These are phyloP conservation scores for Drusus annulatus DNA, from an alignment of 1,140 invertebrate species.

Conservation along the genomic window DNA sequence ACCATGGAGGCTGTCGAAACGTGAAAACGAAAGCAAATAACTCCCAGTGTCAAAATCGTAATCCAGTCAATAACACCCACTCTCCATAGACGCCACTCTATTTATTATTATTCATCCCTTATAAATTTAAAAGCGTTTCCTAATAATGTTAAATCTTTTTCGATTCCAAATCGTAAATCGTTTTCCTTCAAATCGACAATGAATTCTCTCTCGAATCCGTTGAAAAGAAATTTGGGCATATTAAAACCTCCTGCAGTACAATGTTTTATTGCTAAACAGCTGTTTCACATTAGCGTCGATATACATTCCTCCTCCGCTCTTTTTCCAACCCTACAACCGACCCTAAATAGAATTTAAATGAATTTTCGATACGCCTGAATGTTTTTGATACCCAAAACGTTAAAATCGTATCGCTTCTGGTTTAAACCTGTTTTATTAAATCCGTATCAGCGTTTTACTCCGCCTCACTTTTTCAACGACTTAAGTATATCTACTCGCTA, in stretches of 20 bases:
- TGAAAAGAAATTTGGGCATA: slow-evolving; percentile 29
- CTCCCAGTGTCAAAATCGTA: too few relatives aligned
- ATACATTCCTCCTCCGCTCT: slow-evolving; percentile 47
- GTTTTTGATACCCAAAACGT: slow-evolving; percentile 37
- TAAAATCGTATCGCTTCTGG: slow-evolving; percentile 29
- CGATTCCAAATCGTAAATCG: slow-evolving; percentile 7
- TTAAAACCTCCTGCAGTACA: slow-evolving; percentile 35
- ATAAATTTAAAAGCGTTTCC: too few relatives aligned
- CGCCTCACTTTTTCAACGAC: slow-evolving; percentile 21
- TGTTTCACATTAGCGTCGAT: slow-evolving; percentile 48
- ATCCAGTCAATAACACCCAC: too few relatives aligned
- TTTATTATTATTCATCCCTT: too few relatives aligned
- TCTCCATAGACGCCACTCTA: too few relatives aligned
- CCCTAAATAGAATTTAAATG: slow-evolving; percentile 54
- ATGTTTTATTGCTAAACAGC: slow-evolving; percentile 55
- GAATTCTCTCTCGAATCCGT: slow-evolving; percentile 21
- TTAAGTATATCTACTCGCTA: not conserved
- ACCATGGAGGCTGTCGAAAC: too few relatives aligned
- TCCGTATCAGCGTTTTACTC: slow-evolving; percentile 21
- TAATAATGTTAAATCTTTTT: not conserved
- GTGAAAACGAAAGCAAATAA: too few relatives aligned
- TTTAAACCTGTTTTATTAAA: slow-evolving; percentile 38
- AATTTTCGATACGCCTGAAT: slow-evolving; percentile 42
- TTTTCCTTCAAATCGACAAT: slow-evolving; percentile 33
- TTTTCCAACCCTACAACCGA: slow-evolving; percentile 4